phyloP scores from a whole-genome alignment of 1,140 invertebrate genomes.

The Drosophila ananassae region DNA sequence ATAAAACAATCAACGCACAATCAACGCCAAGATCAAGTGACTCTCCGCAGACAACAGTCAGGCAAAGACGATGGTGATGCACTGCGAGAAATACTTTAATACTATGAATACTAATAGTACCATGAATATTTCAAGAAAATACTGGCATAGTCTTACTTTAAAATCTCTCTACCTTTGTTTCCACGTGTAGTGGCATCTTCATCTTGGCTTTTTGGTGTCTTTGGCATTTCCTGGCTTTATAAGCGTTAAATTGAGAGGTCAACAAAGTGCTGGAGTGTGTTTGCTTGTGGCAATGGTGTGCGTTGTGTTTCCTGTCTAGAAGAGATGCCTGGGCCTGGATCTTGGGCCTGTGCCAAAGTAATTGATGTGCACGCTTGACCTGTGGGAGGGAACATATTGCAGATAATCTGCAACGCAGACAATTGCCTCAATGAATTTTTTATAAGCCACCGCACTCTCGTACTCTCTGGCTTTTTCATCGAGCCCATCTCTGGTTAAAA shows the following conservation, averaged over 20 bases:
- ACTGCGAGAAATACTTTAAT: not conserved
- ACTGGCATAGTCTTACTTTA: too few species aligned
- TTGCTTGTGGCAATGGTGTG: slow-evolving; percentile 16
- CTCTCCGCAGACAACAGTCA: slow-evolving; percentile 69
- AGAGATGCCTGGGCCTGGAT: slow-evolving; percentile 45
- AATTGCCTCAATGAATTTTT: slow-evolving; percentile 82
- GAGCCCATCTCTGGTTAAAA: slow-evolving; percentile 58
- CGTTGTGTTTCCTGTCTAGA: slow-evolving; percentile 58
- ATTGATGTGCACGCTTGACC: slow-evolving; percentile 84
- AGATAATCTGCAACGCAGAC: slow-evolving; percentile 83
- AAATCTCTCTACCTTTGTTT: not conserved
- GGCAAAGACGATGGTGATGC: not conserved
- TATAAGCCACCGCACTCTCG: slow-evolving; percentile 65
- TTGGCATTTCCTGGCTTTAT: slow-evolving; percentile 76
- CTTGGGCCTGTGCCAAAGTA: slow-evolving; percentile 82
- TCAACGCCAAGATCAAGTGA: slow-evolving; percentile 76
- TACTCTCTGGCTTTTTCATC: slow-evolving; percentile 50
- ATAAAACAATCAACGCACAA: slow-evolving; percentile 82
- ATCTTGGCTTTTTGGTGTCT: slow-evolving; percentile 39
- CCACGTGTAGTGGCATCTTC: slow-evolving; percentile 14
- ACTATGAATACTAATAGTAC: not conserved
- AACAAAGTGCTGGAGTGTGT: slow-evolving; percentile 52
- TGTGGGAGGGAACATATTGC: slow-evolving; percentile 84
- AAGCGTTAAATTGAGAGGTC: slow-evolving; percentile 81
- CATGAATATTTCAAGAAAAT: not conserved